Evolutionary conservation across 2,113 vertebrate genomes (phyloP).

Genomic region (Physeter macrocephalus): DNA sequence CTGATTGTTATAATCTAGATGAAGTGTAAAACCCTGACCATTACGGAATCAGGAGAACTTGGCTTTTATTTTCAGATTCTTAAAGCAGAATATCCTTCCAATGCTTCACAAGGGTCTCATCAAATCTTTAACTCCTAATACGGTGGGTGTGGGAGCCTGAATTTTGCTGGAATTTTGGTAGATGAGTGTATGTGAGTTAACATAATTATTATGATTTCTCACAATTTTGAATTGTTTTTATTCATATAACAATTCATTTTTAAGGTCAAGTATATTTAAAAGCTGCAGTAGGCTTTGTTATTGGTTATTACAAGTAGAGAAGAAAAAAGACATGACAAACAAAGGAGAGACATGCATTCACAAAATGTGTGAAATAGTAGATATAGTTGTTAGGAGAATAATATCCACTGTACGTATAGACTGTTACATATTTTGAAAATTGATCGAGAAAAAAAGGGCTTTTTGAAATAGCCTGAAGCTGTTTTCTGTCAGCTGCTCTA

Average conservation of each 20-base stretch:
- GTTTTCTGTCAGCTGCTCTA: not conserved
- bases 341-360: not conserved
- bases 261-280: not conserved
- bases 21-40: not conserved
- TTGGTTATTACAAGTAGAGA: not conserved
- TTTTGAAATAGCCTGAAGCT: not conserved
- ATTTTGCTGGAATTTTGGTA: not conserved
- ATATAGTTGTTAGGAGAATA: not conserved
- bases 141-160: rapidly evolving
- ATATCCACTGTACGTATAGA: no score
- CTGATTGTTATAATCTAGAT: no score
- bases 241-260: not conserved
- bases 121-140: not conserved
- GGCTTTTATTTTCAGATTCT: not conserved
- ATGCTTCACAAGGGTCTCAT: not conserved
- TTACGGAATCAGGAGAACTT: not conserved
- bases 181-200: not conserved
- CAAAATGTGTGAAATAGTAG: not conserved
- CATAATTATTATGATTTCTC: not conserved
- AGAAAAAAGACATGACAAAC: not conserved
- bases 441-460: not conserved
- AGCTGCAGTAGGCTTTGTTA: not conserved
- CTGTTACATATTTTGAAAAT: not conserved
- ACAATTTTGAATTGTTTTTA: not conserved
- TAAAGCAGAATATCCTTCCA: not conserved